phyloP scores from a whole-genome alignment of 2,797 vertebrate genomes.

The Silurus aristotelis region DNA sequence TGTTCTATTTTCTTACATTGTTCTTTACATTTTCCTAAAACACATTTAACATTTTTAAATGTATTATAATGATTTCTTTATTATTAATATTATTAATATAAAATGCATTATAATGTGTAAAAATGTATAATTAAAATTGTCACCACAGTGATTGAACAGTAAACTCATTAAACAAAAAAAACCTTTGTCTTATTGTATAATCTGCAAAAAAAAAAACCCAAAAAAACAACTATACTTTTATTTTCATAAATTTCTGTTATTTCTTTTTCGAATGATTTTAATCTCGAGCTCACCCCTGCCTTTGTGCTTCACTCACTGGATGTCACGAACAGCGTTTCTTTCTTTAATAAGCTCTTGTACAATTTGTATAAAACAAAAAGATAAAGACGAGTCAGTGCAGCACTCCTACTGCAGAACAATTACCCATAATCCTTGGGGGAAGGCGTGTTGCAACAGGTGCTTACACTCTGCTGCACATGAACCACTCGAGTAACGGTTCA shows the following conservation, averaged over 20 bases:
- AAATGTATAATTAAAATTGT: background rate
- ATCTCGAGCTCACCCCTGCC: too few relatives aligned
- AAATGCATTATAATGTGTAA: too few relatives aligned
- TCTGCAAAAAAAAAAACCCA: background rate
- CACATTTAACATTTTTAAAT: background rate
- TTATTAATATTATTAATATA: background rate
- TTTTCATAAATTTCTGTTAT: background rate
- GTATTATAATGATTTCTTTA: background rate
- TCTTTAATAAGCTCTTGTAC: background rate
- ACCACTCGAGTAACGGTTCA: conserved; percentile 4
- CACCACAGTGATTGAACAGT: background rate
- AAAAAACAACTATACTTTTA: background rate
- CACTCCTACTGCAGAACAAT: conserved; percentile 15
- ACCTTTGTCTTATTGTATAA: background rate
- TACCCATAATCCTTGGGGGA: conserved; percentile 31
- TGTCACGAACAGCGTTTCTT: background rate
- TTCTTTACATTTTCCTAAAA: background rate
- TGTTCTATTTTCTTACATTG: background rate
- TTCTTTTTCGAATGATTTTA: background rate
- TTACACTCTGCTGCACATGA: conserved; percentile 9
- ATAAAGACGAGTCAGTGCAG: background rate
- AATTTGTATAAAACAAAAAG: background rate
- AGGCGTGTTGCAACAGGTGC: conserved; percentile 59
- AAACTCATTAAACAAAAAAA: background rate
- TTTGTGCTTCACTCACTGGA: background rate